Base-by-base conservation (phyloP, 2,797 vertebrate species). In the Geotrypetes seraphini region DNA sequence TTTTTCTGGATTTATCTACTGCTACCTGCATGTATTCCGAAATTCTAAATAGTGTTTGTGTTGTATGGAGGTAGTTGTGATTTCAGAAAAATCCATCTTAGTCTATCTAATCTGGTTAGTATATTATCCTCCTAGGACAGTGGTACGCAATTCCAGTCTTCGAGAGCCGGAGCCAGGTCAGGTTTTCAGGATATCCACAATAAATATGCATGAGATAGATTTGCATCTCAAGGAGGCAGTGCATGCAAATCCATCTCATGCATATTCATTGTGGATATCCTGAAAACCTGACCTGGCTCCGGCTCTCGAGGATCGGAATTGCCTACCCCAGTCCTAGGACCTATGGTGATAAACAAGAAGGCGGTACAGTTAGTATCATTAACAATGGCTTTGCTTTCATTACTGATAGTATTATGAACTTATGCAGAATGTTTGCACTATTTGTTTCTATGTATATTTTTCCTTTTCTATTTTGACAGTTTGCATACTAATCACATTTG, bases 31-130 rank as follows among this genome's bases (percentile, higher is more conserved):
- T 43, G 56, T 33, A 50, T 69, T 57, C 62, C 21, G 30, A 48
- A 44, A 25, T 31, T 11, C 35, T 5, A 59, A 49, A 53, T 53
- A 49, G 50, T 3, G 5, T 50, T 43, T 6, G 5, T 20, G 66
- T 28, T 50, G 4, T 13, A 28, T 29, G 7, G 30, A 53, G 58
- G 55, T 47, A 36, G 52, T 28, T 48, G 54, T 42, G 15, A 47
- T 21, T n/a, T 2, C 22, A 17, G 44, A 64, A 50, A 58, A 66
- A 66, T 74, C 57, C 26, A 36, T 66, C 61, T 74, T 53, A 51
- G 62, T 73, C 60, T 77, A 50, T 73, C 60, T 77, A 50, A 77
- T 74, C 77, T 67, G 52, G 71, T 71, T 60, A 22, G 48, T 64
- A 72, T 58, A 65, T 75, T 72, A 45, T 73, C 66, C 75, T 69